A percentile compares a stretch with the other conserved stretches of the same genome.
Conservation (phyloP, 2,113 vertebrate species). For the Romanogobio albipinnatus region DNA sequence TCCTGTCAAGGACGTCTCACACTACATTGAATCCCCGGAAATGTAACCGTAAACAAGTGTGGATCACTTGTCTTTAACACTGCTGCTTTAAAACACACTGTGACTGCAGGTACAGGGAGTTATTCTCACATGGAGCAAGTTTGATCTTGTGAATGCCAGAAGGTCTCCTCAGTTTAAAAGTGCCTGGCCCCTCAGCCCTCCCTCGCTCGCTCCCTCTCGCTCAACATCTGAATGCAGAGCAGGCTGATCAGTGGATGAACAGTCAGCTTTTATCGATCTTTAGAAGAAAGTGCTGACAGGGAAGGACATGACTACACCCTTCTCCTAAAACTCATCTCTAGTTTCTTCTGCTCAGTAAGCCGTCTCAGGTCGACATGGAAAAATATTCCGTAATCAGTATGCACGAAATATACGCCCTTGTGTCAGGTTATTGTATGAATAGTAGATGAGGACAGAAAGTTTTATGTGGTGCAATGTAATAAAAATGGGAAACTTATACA, state of each 20-base stretch:
- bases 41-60: not conserved
- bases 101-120: not conserved
- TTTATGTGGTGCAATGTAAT: not conserved
- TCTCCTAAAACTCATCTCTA: conserved; percentile 79
- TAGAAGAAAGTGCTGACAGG: conserved; percentile 80
- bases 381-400: conserved; percentile 47
- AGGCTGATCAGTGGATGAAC: conserved; percentile 22
- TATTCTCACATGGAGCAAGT: conserved; percentile 34
- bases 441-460: conserved; percentile 5
- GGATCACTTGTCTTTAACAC: conserved; percentile 9
- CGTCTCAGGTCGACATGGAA: conserved; percentile 71
- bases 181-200: conserved; percentile 37
- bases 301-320: conserved; percentile 71
- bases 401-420: conserved; percentile 50
- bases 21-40: not conserved
- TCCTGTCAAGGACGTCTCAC: not conserved
- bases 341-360: conserved; percentile 65
- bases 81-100: not conserved
- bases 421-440: conserved; percentile 41
- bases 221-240: conserved; percentile 20
- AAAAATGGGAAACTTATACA: not conserved
- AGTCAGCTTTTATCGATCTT: conserved; percentile 79
- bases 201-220: not conserved
- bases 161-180: conserved; percentile 49
- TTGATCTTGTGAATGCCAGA: conserved; percentile 46